Percentiles rank a stretch among this genome's conserved stretches.
These are phyloP conservation scores for Pluvialis apricaria DNA, from an alignment of 2,113 vertebrate species.

Conservation along the genomic window DNA sequence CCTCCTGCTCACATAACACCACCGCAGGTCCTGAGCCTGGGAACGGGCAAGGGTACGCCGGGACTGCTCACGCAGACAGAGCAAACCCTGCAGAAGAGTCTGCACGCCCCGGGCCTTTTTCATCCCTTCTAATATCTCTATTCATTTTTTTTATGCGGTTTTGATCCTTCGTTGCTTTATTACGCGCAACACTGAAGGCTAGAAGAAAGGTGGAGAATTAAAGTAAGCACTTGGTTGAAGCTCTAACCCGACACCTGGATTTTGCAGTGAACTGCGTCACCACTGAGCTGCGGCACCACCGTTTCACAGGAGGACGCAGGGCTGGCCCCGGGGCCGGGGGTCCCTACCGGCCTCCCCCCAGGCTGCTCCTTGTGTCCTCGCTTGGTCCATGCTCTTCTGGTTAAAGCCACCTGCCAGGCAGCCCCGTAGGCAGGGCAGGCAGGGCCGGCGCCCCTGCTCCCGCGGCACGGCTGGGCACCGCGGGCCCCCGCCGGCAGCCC, in stretches of 20 bases:
- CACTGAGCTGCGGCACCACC: fast-evolving
- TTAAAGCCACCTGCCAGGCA: background rate
- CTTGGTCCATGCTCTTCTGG: background rate
- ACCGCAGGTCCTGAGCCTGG: fast-evolving
- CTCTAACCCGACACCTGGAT: fast-evolving
- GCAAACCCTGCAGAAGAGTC: fast-evolving
- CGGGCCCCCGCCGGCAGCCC: background rate
- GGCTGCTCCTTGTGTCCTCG: background rate
- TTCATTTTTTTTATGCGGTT: fast-evolving
- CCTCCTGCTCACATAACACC: background rate
- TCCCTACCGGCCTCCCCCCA: background rate
- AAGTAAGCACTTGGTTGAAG: too few species aligned
- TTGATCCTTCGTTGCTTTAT: background rate
- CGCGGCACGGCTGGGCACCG: background rate
- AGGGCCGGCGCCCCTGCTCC: background rate
- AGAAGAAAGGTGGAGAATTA: too few species aligned
- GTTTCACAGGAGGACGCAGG: background rate
- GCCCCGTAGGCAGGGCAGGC: background rate
- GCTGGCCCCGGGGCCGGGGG: too few species aligned
- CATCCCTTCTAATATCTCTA: background rate
- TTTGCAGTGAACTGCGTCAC: fast-evolving
- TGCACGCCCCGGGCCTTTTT: background rate
- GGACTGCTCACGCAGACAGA: fast-evolving
- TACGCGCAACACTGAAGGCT: fast-evolving
- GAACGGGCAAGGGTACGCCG: fast-evolving